Evolutionary conservation across 2,888 invertebrate genomes (phyloP).

Genomic region (Doris montereyensis): DNA sequence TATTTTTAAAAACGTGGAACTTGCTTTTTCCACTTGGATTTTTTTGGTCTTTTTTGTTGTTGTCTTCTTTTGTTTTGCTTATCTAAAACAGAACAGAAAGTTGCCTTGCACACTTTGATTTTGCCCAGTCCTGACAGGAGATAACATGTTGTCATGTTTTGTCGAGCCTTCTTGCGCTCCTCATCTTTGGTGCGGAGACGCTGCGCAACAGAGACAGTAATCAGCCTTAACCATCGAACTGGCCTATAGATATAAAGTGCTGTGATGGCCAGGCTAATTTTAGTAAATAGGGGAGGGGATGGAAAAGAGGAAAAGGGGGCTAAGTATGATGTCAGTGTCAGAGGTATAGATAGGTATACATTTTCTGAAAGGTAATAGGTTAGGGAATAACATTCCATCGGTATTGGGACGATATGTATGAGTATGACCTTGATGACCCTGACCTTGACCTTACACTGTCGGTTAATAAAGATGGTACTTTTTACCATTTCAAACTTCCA

Average conservation of each 20-base stretch:
- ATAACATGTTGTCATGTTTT: too few relatives aligned
- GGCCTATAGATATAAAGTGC: not conserved
- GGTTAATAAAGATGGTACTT: too few relatives aligned
- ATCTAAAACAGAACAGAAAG: too few relatives aligned
- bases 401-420: not conserved
- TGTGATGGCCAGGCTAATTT: not conserved
- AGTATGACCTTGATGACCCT: not conserved
- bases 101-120: too few relatives aligned
- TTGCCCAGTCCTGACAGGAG: too few relatives aligned
- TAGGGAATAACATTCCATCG: not conserved
- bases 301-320: not conserved
- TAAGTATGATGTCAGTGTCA: not conserved
- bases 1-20: too few relatives aligned
- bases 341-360: not conserved
- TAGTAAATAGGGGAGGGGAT: not conserved
- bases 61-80: conserved; percentile 36
- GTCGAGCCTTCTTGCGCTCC: too few relatives aligned
- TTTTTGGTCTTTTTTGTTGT: too few relatives aligned
- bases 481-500: too few relatives aligned
- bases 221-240: conserved; percentile 11
- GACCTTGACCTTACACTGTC: conserved; percentile 13
- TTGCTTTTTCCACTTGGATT: too few relatives aligned
- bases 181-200: too few relatives aligned
- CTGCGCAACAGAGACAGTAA: too few relatives aligned
- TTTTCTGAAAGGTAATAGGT: not conserved